Evolutionary conservation across 2,113 vertebrate species (phyloP).

Genomic region (Piprites chloris): DNA sequence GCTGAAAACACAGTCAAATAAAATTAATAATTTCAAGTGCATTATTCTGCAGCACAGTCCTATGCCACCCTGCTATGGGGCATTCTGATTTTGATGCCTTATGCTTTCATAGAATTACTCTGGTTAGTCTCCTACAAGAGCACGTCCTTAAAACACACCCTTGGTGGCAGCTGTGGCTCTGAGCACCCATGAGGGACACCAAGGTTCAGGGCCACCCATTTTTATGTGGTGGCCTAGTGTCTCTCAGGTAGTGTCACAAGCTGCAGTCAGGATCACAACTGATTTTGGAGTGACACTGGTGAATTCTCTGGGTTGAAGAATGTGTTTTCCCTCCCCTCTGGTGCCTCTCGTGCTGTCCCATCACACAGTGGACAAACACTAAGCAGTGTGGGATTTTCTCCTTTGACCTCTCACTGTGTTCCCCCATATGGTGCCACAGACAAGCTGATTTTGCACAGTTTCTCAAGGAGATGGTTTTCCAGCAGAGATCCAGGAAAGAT

Average conservation of each 20-base stretch:
- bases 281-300: background rate
- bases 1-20: background rate
- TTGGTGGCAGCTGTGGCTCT: background rate
- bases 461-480: constrained; percentile 23
- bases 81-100: background rate
- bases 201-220: background rate
- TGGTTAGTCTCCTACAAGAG: background rate
- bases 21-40: background rate
- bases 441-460: constrained; percentile 14
- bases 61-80: background rate
- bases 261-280: background rate
- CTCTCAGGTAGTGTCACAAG: background rate
- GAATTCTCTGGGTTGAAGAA: background rate
- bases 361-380: background rate
- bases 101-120: background rate
- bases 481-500: background rate
- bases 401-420: background rate
- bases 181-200: background rate
- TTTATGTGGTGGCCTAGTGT: background rate
- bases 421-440: background rate
- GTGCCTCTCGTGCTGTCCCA: background rate
- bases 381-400: background rate
- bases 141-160: background rate
- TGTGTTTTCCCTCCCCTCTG: background rate
- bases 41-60: background rate